Percentiles rank a stretch among this genome's conserved stretches.
These are phyloP conservation scores for Cathartes aura DNA, from an alignment of 2,113 vertebrate species.

Conservation along the genomic window DNA sequence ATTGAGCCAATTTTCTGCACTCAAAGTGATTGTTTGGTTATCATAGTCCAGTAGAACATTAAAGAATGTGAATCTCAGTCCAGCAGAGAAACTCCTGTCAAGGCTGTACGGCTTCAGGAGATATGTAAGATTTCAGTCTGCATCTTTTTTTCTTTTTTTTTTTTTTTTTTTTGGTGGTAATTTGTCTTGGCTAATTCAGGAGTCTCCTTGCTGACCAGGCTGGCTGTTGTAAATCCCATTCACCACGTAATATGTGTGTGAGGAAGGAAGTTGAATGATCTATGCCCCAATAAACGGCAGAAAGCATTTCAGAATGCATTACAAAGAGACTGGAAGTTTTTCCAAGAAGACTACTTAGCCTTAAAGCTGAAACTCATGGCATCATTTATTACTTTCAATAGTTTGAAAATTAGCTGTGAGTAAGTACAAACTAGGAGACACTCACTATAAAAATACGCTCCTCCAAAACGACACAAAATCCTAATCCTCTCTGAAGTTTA, in stretches of 20 bases:
- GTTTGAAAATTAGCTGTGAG: neutral
- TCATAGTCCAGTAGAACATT: neutral
- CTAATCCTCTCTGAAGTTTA: neutral
- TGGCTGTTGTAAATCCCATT: constrained; percentile 16
- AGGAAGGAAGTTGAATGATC: constrained; percentile 10
- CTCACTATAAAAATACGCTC: neutral
- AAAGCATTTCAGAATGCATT: neutral
- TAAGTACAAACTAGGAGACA: neutral
- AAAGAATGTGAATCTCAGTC: neutral
- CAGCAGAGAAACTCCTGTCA: neutral
- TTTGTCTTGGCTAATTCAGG: constrained; percentile 15
- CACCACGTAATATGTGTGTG: neutral
- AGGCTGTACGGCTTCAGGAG: neutral
- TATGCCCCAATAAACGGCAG: neutral
- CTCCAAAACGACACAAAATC: neutral
- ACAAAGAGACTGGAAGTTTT: neutral
- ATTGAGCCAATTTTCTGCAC: neutral
- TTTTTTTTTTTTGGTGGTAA: neutral
- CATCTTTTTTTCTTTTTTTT: neutral
- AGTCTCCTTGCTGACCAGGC: neutral
- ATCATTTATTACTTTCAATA: neutral
- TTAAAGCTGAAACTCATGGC: neutral
- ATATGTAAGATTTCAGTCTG: neutral
- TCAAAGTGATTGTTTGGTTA: neutral
- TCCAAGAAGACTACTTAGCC: neutral